Evolutionary conservation across 2,888 invertebrate genomes (phyloP).

Genomic region (Blastobasis adustella): DNA sequence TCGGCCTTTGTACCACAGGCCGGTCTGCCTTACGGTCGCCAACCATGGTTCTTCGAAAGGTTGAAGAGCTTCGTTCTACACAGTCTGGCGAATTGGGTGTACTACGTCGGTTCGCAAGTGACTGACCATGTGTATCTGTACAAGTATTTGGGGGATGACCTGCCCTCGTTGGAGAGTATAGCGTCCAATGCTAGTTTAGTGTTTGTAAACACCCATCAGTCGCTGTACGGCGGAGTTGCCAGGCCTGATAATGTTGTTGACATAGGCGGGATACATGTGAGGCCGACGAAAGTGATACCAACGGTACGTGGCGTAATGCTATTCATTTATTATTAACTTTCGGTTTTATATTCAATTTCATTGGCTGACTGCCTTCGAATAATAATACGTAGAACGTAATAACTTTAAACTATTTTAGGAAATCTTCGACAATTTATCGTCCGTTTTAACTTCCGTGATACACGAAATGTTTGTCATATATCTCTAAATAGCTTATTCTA

Average conservation of each 20-base stretch:
- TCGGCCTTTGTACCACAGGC: slow-evolving; percentile 66
- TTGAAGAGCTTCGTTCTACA: slow-evolving; percentile 56
- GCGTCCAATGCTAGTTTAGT: slow-evolving; percentile 73
- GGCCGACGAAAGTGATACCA: slow-evolving; percentile 63
- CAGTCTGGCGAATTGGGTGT: slow-evolving; percentile 60
- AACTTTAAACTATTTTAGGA: no score
- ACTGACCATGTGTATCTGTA: slow-evolving; percentile 61
- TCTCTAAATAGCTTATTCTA: no score
- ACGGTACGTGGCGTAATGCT: slow-evolving; percentile 40
- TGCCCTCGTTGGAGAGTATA: slow-evolving; percentile 73
- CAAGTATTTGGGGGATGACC: slow-evolving; percentile 65
- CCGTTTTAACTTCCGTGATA: no score
- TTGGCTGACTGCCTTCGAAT: no score
- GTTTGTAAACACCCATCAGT: slow-evolving; percentile 80
- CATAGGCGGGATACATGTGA: slow-evolving; percentile 79
- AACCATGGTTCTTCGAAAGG: slow-evolving; percentile 63
- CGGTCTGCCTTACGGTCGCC: slow-evolving; percentile 54
- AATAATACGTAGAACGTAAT: no score
- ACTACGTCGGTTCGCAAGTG: slow-evolving; percentile 60
- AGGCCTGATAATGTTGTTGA: slow-evolving; percentile 77
- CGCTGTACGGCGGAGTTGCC: slow-evolving; percentile 75
- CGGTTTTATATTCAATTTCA: no score
- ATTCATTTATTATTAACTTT: no score
- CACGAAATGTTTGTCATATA: no score
- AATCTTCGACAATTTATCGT: no score